Evolutionary conservation across 1,140 invertebrate species (phyloP).

Genomic region (Phymastichus coffea): DNA sequence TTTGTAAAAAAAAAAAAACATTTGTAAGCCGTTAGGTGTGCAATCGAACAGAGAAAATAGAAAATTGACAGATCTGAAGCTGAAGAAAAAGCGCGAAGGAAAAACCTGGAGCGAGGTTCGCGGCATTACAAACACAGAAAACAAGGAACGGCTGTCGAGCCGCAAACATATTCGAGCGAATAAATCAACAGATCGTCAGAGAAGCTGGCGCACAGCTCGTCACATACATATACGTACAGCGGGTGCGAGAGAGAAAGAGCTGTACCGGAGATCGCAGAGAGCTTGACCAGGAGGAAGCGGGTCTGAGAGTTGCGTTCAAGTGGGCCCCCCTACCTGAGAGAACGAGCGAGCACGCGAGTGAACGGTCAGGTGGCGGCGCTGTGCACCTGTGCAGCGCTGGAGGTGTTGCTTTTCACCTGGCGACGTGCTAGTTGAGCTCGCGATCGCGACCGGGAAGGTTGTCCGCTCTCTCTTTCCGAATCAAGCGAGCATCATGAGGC

Average conservation of each 20-base stretch:
- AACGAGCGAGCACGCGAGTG: background rate
- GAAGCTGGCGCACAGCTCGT: background rate
- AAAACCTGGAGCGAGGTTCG: too few relatives aligned
- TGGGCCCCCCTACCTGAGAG: constrained; percentile 44
- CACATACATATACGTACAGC: background rate
- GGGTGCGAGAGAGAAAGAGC: background rate
- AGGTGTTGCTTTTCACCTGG: constrained; percentile 55
- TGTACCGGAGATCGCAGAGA: background rate
- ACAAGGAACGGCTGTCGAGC: too few relatives aligned
- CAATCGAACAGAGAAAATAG: too few relatives aligned
- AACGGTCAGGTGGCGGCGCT: constrained; percentile 36
- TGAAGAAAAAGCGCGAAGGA: too few relatives aligned
- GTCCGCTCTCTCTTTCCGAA: constrained; percentile 27
- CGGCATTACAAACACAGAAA: too few relatives aligned
- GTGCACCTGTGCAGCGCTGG: constrained; percentile 50
- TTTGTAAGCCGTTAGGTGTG: too few relatives aligned
- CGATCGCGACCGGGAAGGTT: constrained; percentile 48
- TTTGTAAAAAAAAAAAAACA: too few relatives aligned
- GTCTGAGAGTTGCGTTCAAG: constrained; percentile 36
- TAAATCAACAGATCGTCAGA: too few relatives aligned
- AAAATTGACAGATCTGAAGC: too few relatives aligned
- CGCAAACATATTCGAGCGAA: too few relatives aligned
- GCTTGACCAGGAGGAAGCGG: background rate
- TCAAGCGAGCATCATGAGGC: too few relatives aligned
- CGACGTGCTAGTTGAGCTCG: constrained; percentile 42